Percentiles rank a stretch among this genome's conserved stretches.
Evolutionary conservation across 2,113 vertebrate genomes (phyloP).

Genomic region (Melanostigma gelatinosum): DNA sequence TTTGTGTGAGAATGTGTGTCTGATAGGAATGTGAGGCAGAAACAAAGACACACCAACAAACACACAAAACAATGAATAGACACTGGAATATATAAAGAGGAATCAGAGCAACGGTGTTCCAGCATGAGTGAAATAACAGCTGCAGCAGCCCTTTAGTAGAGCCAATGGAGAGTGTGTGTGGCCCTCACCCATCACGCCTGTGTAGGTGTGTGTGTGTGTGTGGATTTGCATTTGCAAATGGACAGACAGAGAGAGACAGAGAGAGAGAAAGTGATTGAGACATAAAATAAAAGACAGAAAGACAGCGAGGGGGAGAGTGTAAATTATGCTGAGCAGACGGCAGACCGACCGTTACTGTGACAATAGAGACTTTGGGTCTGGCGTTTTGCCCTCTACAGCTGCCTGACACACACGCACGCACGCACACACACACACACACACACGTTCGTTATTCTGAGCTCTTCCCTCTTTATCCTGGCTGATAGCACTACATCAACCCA

Average conservation of each 20-base stretch:
- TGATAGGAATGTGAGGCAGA: background rate
- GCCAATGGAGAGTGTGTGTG: constrained; percentile 16
- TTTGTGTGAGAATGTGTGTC: background rate
- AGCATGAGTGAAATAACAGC: constrained; percentile 71
- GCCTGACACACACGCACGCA: constrained; percentile 38
- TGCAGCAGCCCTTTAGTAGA: constrained; percentile 47
- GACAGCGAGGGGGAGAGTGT: constrained; percentile 28
- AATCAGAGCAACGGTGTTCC: constrained; percentile 22
- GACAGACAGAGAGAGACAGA: background rate
- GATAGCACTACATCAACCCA: constrained; percentile 37
- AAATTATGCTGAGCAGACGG: constrained; percentile 72
- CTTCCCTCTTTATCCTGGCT: constrained; percentile 61
- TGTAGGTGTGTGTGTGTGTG: constrained; percentile 5
- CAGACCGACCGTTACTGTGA: constrained; percentile 70
- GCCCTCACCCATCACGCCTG: constrained; percentile 9
- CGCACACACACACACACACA: constrained; percentile 30
- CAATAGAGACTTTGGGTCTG: constrained; percentile 72
- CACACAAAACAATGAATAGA: background rate
- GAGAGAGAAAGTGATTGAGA: constrained; percentile 19
- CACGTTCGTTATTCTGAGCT: constrained; percentile 51
- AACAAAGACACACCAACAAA: background rate
- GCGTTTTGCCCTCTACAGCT: constrained; percentile 73
- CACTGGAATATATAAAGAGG: background rate
- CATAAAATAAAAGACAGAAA: constrained; percentile 29
- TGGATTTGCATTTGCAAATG: constrained; percentile 2